These are phyloP conservation scores for Volucella inanis DNA, from an alignment of 2,888 invertebrate species.

Conservation along the genomic window DNA sequence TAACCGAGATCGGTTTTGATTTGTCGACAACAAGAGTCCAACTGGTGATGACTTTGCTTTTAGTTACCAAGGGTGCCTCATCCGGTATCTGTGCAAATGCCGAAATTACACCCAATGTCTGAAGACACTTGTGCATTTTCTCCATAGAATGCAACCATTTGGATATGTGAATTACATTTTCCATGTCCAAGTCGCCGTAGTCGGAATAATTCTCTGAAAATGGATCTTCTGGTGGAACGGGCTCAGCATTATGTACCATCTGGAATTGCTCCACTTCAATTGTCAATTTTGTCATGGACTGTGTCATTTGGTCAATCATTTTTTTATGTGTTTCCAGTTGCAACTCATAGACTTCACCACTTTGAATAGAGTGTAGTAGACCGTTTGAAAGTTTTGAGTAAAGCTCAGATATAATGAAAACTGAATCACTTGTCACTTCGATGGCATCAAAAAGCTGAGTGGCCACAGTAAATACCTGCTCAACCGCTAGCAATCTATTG, in stretches of 20 bases:
- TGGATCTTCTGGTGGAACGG: slow-evolving; percentile 40
- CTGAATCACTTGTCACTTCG: slow-evolving; percentile 61
- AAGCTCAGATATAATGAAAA: slow-evolving; percentile 52
- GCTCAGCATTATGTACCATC: slow-evolving; percentile 40
- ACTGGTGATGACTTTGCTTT: slow-evolving; percentile 27
- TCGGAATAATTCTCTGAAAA: slow-evolving; percentile 74
- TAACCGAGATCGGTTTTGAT: not conserved
- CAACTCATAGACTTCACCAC: slow-evolving; percentile 69
- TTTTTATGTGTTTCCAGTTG: slow-evolving; percentile 46
- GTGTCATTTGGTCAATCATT: slow-evolving; percentile 37
- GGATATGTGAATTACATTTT: slow-evolving; percentile 61
- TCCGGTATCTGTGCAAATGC: slow-evolving; percentile 54
- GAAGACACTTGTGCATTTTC: slow-evolving; percentile 40
- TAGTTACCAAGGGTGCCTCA: not conserved
- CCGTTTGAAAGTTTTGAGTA: slow-evolving; percentile 66
- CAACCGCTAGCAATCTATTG: slow-evolving; percentile 68
- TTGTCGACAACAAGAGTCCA: slow-evolving; percentile 37
- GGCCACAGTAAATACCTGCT: slow-evolving; percentile 71
- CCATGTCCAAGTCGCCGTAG: slow-evolving; percentile 70
- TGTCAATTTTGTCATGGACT: slow-evolving; percentile 61
- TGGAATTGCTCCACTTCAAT: slow-evolving; percentile 67
- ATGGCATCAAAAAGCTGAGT: slow-evolving; percentile 43
- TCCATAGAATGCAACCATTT: slow-evolving; percentile 71
- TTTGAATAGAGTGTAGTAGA: slow-evolving; percentile 50
- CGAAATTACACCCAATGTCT: slow-evolving; percentile 52